phyloP scores from a whole-genome alignment of 2,113 vertebrate genomes.

The Porphyrio hochstetteri region DNA sequence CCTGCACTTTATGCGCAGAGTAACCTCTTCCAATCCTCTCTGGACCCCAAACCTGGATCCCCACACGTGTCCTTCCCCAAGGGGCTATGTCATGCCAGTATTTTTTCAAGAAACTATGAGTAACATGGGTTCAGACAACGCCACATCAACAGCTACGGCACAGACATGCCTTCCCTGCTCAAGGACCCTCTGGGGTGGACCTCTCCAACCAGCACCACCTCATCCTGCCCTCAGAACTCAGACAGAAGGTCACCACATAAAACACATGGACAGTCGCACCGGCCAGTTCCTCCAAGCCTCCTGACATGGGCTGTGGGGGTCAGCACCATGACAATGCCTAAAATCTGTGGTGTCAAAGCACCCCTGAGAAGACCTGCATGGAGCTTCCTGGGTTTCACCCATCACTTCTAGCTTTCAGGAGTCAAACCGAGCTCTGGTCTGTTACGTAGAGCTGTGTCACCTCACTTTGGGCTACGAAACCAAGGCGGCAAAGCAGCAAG shows the following conservation, averaged over 20 bases:
- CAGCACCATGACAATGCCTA: not conserved
- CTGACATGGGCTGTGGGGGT: not conserved
- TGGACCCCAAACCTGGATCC: not conserved
- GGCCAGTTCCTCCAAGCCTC: not conserved
- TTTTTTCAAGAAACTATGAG: not conserved
- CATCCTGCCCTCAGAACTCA: not conserved
- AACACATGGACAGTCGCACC: accelerated
- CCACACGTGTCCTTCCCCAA: accelerated
- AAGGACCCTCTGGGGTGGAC: no score
- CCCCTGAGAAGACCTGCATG: accelerated
- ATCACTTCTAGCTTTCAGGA: not conserved
- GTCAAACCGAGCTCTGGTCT: not conserved
- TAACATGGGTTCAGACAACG: accelerated
- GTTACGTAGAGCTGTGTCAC: accelerated
- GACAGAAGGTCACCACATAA: not conserved
- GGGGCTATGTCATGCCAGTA: accelerated
- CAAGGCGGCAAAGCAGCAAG: accelerated
- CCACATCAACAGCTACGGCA: not conserved
- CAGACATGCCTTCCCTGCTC: accelerated
- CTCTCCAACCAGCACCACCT: not conserved
- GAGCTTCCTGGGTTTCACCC: accelerated
- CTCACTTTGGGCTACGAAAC: not conserved
- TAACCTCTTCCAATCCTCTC: not conserved
- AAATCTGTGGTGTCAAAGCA: accelerated
- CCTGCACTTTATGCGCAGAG: not conserved